Base-by-base conservation (phyloP, 2,888 invertebrate genomes). In the Scaptomyza flava region DNA sequence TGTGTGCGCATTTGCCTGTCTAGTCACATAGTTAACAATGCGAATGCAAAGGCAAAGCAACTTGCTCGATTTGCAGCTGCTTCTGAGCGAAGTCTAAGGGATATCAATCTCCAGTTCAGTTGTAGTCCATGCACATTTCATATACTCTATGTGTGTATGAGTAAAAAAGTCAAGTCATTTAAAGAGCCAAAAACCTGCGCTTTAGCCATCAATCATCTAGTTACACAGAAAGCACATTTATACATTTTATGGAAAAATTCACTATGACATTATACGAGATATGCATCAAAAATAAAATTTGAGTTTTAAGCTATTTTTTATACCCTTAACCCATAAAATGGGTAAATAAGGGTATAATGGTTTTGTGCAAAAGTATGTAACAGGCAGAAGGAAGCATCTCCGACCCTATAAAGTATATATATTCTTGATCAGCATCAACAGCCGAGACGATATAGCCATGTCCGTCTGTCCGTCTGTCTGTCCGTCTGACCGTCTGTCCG, bases 21-120 rank as follows among this genome's bases (percentile, higher is more conserved):
- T 76, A 59, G 77, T 47, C 53, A 53, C 34, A 47, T 34, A 34
- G 54, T 77, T 52, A 75, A 68, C 68, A 75, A 72, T 72, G 73
- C 63, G 72, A 77, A 61, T 75, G 54, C 36, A 61, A 57, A 54
- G 48, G 60, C 30, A 61, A 57, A 54, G 45, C 48, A 23, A 47
- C 63, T 45, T 58, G 31, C 41, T 46, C 31, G 56, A 56, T 63
- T 45, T 67, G 66, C 72, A 72, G 66, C 72, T 59, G 68, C 50
- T 20, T 12, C 52, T 43, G 33, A 58, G 36, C 45, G 14, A n/a
- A 14, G 23, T 33, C 43, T 20, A 33, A 11, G 30, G 43, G 34
- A 57, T 59, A 67, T 72, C 53, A 67, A 52, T 58, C 66, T 54
- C 30, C 43, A 23, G 53, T 6, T 70, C 27, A 61, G 51, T 46